Evolutionary conservation across 2,888 invertebrate species (phyloP), one percentile per base, ranked within the genome.

Genomic region (Chloromyia formosa): DNA sequence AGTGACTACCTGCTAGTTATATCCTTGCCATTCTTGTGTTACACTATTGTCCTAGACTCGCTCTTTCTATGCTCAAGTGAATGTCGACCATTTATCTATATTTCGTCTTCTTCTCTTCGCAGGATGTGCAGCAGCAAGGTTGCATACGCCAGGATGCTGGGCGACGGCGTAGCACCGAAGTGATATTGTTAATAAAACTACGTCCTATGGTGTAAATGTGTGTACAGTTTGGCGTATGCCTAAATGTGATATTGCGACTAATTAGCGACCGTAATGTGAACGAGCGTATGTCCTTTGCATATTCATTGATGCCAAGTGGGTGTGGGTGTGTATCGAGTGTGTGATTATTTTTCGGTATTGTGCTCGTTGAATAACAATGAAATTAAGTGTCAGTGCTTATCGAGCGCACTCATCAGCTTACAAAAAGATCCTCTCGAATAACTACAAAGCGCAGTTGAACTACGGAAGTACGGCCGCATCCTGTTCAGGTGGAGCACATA

Each of bases 401-500:
- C 90, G 94, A 85, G 94, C 94, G 83, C 94, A 94, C 87, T 93
- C 94, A 85, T 93, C 93, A 79, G 94, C 94, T 85, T 94, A 94
- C 86, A 93, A 93, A 87, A 94, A 94, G 88, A 94, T 94, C 83
- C 88, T 94, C 83, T 91, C 91, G 80, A 90, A 91, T 82, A 93
- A 92, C 82, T 91, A 91, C 86, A 92, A 91, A 82, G 90, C 91
- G 84, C 90, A 90, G 85, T 88, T 90, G 81, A 91, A 91, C 84
- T 94, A 94, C 89, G 94, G 92, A 76, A 91, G 92, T 80, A 92
- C 92, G 68, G 90, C 91, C 77, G 88, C 91, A 75, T 88, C 89
- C 80, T 81, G 86, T 82, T 49, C 49, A n/a, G 49, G 5, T 10
- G 49, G 49, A 49, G 12, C 49, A n/a, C 89, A 88, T 84, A 7